A percentile compares a stretch with the other conserved stretches of the same genome.
Conservation (phyloP, 2,113 vertebrate genomes). For the Rhodinocichla rosea region DNA sequence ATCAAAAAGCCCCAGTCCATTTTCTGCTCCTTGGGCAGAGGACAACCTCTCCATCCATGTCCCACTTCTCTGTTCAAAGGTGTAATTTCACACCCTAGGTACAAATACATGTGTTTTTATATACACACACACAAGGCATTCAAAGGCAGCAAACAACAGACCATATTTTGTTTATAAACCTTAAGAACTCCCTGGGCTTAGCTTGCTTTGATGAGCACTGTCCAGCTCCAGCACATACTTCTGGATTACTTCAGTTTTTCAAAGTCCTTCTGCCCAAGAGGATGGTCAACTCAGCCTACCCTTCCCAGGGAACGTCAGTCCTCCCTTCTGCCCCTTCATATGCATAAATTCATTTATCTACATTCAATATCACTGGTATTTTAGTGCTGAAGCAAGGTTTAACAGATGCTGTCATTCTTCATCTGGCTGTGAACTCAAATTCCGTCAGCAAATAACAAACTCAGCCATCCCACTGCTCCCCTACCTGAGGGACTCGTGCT, state of each 20-base stretch:
- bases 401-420: neutral
- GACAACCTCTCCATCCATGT: neutral
- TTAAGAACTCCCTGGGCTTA: neutral
- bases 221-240: neutral
- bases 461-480: neutral
- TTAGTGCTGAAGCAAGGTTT: neutral
- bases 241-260: neutral
- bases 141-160: neutral
- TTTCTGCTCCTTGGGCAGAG: neutral
- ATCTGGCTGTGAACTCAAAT: neutral
- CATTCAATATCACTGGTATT: neutral
- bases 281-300: neutral
- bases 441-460: neutral
- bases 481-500: rapidly evolving
- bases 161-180: neutral
- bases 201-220: neutral
- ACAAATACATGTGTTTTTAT: neutral
- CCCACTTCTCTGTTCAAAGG: neutral
- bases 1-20: neutral
- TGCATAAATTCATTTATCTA: neutral
- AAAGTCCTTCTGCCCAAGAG: neutral
- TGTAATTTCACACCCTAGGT: neutral
- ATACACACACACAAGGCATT: neutral
- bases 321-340: neutral
- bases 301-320: neutral